phyloP scores from a whole-genome alignment of 2,797 vertebrate genomes.

The Neopelma chrysocephalum region DNA sequence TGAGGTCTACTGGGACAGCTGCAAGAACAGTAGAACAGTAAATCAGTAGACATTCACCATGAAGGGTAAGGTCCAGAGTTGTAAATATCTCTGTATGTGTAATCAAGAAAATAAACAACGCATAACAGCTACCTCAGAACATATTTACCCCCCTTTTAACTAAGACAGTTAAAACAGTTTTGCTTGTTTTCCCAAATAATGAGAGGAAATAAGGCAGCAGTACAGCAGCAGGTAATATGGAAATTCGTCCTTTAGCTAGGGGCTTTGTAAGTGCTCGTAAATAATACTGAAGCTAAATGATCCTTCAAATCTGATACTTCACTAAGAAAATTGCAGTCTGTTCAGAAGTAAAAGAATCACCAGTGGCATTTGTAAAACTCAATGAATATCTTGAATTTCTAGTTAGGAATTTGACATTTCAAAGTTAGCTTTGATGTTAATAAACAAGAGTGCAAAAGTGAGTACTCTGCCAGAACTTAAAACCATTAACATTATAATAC shows the following conservation, averaged over 20 bases:
- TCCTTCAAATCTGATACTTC: constrained; percentile 48
- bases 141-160: neutral
- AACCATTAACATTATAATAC: neutral
- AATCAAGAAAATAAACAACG: neutral
- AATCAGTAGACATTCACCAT: neutral
- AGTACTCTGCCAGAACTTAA: neutral
- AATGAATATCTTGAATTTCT: constrained; percentile 56
- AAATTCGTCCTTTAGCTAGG: constrained; percentile 51
- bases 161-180: neutral
- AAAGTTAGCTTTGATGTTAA: constrained; percentile 57
- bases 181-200: neutral
- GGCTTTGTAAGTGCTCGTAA: neutral
- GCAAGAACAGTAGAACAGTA: neutral
- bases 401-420: constrained; percentile 53
- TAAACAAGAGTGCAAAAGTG: constrained; percentile 12
- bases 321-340: constrained; percentile 54
- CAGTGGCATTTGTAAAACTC: constrained; percentile 54
- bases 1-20: neutral
- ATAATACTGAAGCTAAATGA: constrained; percentile 52
- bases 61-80: neutral
- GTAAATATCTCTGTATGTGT: neutral
- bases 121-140: neutral
- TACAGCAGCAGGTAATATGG: constrained; percentile 23
- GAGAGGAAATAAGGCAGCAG: constrained; percentile 9
- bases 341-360: constrained; percentile 46